Base-by-base conservation (phyloP, 2,888 invertebrate species). In the Dynastes tityus region DNA sequence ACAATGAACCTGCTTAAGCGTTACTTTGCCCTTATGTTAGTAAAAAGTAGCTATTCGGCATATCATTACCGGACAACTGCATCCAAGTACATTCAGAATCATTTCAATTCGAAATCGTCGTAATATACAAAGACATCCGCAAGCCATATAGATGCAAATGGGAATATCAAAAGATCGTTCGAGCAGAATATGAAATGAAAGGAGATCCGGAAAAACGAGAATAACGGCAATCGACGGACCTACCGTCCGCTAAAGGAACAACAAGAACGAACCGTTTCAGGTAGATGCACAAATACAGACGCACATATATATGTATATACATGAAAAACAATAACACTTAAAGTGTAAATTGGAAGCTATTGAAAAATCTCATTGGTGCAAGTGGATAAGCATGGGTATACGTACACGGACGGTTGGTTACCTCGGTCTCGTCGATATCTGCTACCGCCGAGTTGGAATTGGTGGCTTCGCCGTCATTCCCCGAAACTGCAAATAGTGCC, bases 331-430 rank as follows among this genome's bases (percentile, higher is more conserved):
- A 78, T 81, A 82, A 82, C 81, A 80, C 80, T 84, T 83, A 84
- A 82, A 83, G 83, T 83, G 83, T 80, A 84, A 84, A 84, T 84
- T 84, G 84, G 82, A 83, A 82, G 83, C 81, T 83, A 84, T 83
- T 84, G 84, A 84, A 84, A 84, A 84, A 83, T 82, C 84, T 83
- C 84, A 83, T 84, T 84, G 82, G 81, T 58, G 73, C 40, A 73
- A 51, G 22, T 32, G 55, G 58, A 71, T 71, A 55, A 55, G 45
- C 32, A 45, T 49, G 27, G 45, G 45, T 45, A 8, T 45, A 45
- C 11, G 9, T 49, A 67, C 16, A 49, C 67, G 65, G 80, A 71
- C 78, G 76, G 70, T 9, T 45, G 75, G 81, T 68, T 63, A 51
- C 68, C 58, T 49, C 27, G 45, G 16, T 80, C 81, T 80, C 81